phyloP scores from a whole-genome alignment of 2,797 vertebrate species.

The Anolis apletophallus region DNA sequence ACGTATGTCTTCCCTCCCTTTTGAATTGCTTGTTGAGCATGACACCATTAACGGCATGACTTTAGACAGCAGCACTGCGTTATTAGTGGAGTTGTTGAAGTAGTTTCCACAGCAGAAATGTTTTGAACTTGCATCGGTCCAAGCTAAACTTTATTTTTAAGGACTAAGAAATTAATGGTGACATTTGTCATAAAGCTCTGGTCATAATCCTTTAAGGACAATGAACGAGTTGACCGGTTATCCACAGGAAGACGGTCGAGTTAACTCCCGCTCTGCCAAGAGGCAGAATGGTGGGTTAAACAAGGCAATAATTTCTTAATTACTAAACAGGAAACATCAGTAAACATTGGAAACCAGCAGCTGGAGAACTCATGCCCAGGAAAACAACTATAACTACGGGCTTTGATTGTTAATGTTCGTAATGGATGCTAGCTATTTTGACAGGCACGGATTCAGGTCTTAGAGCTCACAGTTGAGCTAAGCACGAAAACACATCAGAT shows the following conservation, averaged over 20 bases:
- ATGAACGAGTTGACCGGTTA: neutral
- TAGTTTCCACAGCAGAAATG: too few relatives aligned
- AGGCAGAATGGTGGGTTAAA: slow-evolving; percentile 42
- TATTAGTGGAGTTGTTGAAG: too few relatives aligned
- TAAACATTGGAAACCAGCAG: slow-evolving; percentile 60
- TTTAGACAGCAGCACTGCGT: neutral
- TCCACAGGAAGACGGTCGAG: neutral
- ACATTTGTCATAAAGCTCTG: slow-evolving; percentile 40
- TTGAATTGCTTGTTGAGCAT: neutral
- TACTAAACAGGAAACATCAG: slow-evolving; percentile 55
- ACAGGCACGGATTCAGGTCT: slow-evolving; percentile 62
- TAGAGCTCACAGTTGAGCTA: slow-evolving; percentile 64
- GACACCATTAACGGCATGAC: neutral
- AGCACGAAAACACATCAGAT: slow-evolving; percentile 64
- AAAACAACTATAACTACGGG: slow-evolving; percentile 65
- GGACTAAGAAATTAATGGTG: slow-evolving; percentile 35
- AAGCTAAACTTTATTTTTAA: neutral
- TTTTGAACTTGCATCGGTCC: neutral
- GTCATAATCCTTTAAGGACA: neutral
- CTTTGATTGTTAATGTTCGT: slow-evolving; percentile 61
- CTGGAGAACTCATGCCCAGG: slow-evolving; percentile 70
- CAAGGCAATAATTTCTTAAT: slow-evolving; percentile 38
- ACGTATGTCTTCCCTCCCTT: neutral
- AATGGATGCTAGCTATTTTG: slow-evolving; percentile 75
- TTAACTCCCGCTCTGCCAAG: slow-evolving; percentile 26